These are phyloP conservation scores for Cladorhizidae sp. DNA, from an alignment of 37 sponge, comb jelly and placozoan species.

Conservation along the genomic window DNA sequence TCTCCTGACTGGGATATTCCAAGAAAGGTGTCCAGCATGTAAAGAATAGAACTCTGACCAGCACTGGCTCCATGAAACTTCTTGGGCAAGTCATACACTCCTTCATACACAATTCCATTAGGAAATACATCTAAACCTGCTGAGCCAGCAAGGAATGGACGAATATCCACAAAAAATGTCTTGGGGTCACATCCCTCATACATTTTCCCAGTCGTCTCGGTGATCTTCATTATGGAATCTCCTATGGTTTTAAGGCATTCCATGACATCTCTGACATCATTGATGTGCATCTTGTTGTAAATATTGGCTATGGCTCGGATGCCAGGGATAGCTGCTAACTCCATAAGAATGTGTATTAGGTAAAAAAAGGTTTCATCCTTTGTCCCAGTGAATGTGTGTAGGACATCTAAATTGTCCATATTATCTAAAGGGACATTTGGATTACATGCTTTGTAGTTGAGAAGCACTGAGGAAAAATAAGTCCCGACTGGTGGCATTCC, in stretches of 20 bases:
- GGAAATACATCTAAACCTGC: slow-evolving; percentile 64
- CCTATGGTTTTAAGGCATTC: slow-evolving; percentile 6
- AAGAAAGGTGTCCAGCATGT: slow-evolving; percentile 54
- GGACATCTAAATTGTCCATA: slow-evolving; percentile 40
- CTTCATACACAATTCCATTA: slow-evolving; percentile 73
- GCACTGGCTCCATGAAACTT: slow-evolving; percentile 67
- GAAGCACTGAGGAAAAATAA: slow-evolving; percentile 41
- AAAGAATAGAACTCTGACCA: slow-evolving; percentile 59
- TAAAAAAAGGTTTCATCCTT: slow-evolving; percentile 82
- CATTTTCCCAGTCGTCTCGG: slow-evolving; percentile 34
- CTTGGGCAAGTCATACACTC: slow-evolving; percentile 50
- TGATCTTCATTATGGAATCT: slow-evolving; percentile 29
- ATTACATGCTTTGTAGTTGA: slow-evolving; percentile 67
- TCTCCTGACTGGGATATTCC: slow-evolving; percentile 33
- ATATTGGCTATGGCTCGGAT: slow-evolving; percentile 31
- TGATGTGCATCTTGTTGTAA: slow-evolving; percentile 16
- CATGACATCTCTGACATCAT: slow-evolving; percentile 9
- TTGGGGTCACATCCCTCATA: slow-evolving; percentile 54
- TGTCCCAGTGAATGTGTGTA: slow-evolving; percentile 60
- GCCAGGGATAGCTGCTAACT: slow-evolving; percentile 61
- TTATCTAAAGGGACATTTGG: slow-evolving; percentile 18
- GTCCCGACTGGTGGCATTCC: slow-evolving; percentile 59
- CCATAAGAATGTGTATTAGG: slow-evolving; percentile 38
- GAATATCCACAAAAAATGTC: slow-evolving; percentile 54
- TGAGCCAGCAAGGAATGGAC: slow-evolving; percentile 66